Conservation (phyloP, 2,888 invertebrate species). For the Rutpela maculata region DNA sequence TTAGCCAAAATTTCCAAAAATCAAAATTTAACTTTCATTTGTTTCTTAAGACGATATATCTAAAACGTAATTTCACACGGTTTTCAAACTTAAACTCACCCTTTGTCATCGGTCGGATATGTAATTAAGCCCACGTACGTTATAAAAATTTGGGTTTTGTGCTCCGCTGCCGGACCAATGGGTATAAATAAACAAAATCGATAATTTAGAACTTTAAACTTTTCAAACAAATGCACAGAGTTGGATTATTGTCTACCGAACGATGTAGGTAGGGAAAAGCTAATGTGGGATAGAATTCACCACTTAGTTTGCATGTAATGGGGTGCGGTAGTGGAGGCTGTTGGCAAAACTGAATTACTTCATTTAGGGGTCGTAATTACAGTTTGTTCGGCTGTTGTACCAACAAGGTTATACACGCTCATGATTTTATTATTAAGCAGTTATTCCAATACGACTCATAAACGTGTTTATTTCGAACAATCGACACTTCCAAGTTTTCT, state of each 20-base stretch:
- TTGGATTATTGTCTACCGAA: neutral
- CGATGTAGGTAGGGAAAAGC: slow-evolving; percentile 11
- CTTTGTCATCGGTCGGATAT: too few relatives aligned
- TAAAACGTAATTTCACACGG: too few relatives aligned
- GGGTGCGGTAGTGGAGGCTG: slow-evolving; percentile 50
- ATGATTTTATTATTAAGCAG: slow-evolving; percentile 44
- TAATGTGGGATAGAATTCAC: slow-evolving; percentile 17
- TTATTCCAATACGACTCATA: slow-evolving; percentile 43
- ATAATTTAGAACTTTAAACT: neutral
- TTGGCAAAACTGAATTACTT: slow-evolving; percentile 56
- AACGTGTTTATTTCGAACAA: slow-evolving; percentile 23
- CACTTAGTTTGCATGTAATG: slow-evolving; percentile 37
- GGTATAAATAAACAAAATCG: slow-evolving; percentile 11
- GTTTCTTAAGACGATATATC: too few relatives aligned
- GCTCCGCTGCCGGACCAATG: too few relatives aligned
- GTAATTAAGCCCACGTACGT: too few relatives aligned
- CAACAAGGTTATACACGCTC: slow-evolving; percentile 41
- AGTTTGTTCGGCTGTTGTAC: slow-evolving; percentile 45
- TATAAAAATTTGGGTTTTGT: too few relatives aligned
- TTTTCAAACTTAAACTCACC: too few relatives aligned
- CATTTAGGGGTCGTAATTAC: slow-evolving; percentile 51
- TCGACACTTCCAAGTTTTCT: slow-evolving; percentile 1
- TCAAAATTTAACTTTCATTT: too few relatives aligned
- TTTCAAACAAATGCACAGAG: slow-evolving; percentile 7
- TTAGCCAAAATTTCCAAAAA: too few relatives aligned